Percentiles rank a stretch among this genome's conserved stretches.
Evolutionary conservation across 2,797 vertebrate species (phyloP).

Genomic region (Apodemus agrarius): DNA sequence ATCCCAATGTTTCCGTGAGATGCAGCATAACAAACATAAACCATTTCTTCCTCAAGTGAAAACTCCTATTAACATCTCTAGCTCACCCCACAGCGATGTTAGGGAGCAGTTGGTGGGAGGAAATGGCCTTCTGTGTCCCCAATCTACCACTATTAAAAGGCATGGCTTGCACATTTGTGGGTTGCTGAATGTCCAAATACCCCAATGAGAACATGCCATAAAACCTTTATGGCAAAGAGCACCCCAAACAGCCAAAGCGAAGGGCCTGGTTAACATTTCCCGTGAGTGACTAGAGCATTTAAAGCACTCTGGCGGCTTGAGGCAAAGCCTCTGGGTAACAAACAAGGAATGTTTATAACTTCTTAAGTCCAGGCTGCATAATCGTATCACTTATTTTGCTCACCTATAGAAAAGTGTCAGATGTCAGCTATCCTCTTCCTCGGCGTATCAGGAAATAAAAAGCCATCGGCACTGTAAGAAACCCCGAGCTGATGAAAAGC

Average conservation of each 20-base stretch:
- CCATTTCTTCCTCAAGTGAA: neutral
- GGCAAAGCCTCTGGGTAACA: neutral
- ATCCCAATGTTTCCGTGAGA: neutral
- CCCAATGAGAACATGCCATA: neutral
- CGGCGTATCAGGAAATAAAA: conserved; percentile 44
- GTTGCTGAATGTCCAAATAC: neutral
- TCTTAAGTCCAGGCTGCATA: conserved; percentile 27
- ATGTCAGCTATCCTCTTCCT: conserved; percentile 19
- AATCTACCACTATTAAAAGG: neutral
- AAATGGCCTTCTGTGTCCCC: neutral
- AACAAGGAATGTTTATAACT: neutral
- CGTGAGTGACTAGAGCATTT: neutral
- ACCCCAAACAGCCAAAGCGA: neutral
- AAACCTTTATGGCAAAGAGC: neutral
- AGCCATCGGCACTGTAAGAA: neutral
- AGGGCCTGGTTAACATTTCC: neutral
- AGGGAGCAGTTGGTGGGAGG: neutral
- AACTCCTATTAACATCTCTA: neutral
- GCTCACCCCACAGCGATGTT: neutral
- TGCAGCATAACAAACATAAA: neutral
- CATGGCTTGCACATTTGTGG: neutral
- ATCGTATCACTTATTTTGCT: neutral
- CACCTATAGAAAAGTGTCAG: neutral
- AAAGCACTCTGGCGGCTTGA: neutral
- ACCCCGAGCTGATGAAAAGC: neutral